A percentile compares a stretch with the other conserved stretches of the same genome.
phyloP scores from a whole-genome alignment of 1,140 invertebrate species.

The Contarinia nasturtii region DNA sequence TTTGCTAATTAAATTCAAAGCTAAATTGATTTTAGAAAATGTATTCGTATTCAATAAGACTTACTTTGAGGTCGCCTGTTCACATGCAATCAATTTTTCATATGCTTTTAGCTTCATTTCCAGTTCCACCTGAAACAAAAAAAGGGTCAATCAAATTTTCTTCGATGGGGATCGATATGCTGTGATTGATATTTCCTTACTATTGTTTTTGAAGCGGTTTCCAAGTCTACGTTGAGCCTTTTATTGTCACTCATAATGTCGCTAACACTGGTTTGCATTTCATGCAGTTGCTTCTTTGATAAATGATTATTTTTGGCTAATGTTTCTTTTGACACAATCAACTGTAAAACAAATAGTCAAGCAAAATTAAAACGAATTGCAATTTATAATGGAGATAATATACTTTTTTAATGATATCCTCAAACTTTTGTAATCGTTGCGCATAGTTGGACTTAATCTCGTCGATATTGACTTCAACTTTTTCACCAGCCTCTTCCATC shows the following conservation, averaged over 20 bases:
- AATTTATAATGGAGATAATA: neutral
- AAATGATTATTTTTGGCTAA: neutral
- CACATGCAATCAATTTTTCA: neutral
- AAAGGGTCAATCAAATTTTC: no score
- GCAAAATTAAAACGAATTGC: neutral
- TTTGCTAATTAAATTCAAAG: neutral
- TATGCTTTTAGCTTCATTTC: neutral
- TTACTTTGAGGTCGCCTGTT: neutral
- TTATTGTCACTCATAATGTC: neutral
- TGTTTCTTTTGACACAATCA: neutral
- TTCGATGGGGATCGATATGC: no score
- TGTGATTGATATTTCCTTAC: no score
- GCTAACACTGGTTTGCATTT: neutral
- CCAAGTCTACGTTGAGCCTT: neutral
- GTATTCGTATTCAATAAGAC: neutral
- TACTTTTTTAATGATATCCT: neutral
- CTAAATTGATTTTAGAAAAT: no score
- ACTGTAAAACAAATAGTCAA: neutral
- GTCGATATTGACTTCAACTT: conserved; percentile 34
- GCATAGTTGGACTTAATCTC: conserved; percentile 32
- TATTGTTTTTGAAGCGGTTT: neutral
- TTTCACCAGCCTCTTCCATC: conserved; percentile 35
- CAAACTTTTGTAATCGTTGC: neutral
- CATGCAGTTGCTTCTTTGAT: neutral
- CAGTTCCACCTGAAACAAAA: neutral